phyloP scores from a whole-genome alignment of 2,888 invertebrate genomes.

The Melitaea athalia region DNA sequence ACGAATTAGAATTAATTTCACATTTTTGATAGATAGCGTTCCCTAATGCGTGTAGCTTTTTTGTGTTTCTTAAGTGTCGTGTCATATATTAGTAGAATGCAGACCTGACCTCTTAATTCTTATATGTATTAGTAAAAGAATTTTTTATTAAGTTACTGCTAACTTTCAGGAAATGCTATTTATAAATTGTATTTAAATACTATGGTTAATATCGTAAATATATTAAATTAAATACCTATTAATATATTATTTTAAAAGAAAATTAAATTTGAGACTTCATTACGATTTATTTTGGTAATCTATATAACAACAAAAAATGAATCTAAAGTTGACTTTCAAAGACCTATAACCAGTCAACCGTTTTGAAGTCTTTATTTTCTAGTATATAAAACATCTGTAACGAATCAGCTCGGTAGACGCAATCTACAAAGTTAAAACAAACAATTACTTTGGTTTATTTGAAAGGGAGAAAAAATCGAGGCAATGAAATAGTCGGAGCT shows the following conservation, averaged over 20 bases:
- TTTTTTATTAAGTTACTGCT: background rate
- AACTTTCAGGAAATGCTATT: no score
- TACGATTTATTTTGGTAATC: conserved; percentile 13
- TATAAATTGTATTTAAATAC: no score
- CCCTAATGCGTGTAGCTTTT: conserved; percentile 20
- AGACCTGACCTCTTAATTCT: background rate
- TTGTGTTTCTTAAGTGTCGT: conserved; percentile 20
- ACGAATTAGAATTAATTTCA: conserved; percentile 77
- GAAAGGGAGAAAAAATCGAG: conserved; percentile 76
- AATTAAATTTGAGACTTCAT: background rate
- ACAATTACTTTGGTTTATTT: conserved; percentile 81
- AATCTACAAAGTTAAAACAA: conserved; percentile 80
- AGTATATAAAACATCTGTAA: conserved; percentile 68
- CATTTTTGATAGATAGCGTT: conserved; percentile 56
- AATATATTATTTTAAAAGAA: background rate
- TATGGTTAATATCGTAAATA: background rate
- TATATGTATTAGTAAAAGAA: background rate
- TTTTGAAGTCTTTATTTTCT: conserved; percentile 76
- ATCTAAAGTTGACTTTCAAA: conserved; percentile 27
- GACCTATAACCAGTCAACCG: conserved; percentile 54
- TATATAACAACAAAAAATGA: conserved; percentile 13
- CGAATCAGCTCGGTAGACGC: conserved; percentile 72
- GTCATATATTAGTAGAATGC: conserved; percentile 15
- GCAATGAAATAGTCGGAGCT: conserved; percentile 79
- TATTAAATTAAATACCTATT: background rate